A percentile compares a stretch with the other conserved stretches of the same genome.
phyloP scores from a whole-genome alignment of 2,113 vertebrate species.

The Panthera uncia region DNA sequence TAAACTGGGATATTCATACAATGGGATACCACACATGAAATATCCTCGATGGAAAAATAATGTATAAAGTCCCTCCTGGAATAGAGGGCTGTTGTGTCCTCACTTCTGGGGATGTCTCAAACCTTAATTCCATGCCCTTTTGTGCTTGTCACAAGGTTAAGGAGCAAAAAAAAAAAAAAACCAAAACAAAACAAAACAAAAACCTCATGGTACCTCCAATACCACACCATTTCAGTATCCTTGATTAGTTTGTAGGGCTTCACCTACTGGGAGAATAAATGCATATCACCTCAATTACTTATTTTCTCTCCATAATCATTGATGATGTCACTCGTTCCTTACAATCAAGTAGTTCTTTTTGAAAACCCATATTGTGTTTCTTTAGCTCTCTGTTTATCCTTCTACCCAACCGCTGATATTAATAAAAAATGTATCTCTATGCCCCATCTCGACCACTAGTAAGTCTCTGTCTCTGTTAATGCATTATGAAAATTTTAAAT shows the following conservation, averaged over 20 bases:
- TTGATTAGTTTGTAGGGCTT: not conserved
- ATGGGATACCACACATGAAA: not conserved
- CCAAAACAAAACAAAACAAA: accelerated
- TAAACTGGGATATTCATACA: not conserved
- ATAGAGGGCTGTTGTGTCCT: not conserved
- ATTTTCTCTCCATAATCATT: not conserved
- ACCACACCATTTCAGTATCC: accelerated
- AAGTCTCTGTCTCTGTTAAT: accelerated
- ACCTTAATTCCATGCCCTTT: not conserved
- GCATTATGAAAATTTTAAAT: not conserved
- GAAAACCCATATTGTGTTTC: not conserved
- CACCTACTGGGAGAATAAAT: accelerated
- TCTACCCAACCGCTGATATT: not conserved
- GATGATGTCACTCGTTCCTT: too few relatives aligned
- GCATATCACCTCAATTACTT: accelerated
- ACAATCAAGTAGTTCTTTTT: not conserved
- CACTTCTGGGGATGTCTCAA: too few relatives aligned
- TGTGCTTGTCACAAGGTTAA: too few relatives aligned
- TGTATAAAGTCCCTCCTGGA: accelerated
- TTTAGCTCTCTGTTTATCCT: not conserved
- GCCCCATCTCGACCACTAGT: not conserved
- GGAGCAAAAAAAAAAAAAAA: not conserved
- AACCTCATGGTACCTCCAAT: too few relatives aligned
- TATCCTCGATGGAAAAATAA: not conserved
- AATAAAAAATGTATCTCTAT: not conserved